Evolutionary conservation across 1,140 invertebrate genomes (phyloP).

Genomic region (Riptortus pedestris): DNA sequence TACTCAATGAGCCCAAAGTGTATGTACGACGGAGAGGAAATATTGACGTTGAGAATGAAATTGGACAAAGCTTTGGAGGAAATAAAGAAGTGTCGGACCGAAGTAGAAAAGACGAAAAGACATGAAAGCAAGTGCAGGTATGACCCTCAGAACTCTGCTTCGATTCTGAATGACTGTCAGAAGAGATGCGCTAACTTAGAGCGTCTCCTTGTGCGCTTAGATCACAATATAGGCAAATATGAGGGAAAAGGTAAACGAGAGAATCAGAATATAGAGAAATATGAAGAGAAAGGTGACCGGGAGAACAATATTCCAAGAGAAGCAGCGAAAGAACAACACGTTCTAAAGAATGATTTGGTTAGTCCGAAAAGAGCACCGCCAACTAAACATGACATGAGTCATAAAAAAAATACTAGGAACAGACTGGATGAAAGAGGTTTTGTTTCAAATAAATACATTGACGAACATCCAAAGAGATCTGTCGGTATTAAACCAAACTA

Average conservation of each 20-base stretch:
- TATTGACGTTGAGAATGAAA: neutral
- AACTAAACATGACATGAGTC: too few species aligned
- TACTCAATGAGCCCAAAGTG: too few species aligned
- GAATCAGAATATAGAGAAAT: neutral
- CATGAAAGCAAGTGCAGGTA: neutral
- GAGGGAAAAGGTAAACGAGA: neutral
- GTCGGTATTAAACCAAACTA: too few species aligned
- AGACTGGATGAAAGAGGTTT: too few species aligned
- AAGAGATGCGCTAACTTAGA: neutral
- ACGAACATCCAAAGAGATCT: too few species aligned
- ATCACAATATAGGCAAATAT: neutral
- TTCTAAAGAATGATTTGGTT: neutral
- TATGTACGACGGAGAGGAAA: neutral
- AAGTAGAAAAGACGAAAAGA: neutral
- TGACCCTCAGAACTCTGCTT: neutral
- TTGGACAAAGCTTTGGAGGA: neutral
- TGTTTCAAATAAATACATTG: too few species aligned
- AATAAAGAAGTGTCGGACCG: neutral
- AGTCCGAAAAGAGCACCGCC: neutral
- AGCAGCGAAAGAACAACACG: neutral
- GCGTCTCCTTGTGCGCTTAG: neutral
- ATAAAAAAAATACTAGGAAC: too few species aligned
- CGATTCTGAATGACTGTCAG: neutral
- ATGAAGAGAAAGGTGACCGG: neutral
- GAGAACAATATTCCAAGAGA: neutral